Percentiles rank a stretch among this genome's conserved stretches.
phyloP scores from a whole-genome alignment of 2,888 invertebrate species.

The Parnassius orleans region DNA sequence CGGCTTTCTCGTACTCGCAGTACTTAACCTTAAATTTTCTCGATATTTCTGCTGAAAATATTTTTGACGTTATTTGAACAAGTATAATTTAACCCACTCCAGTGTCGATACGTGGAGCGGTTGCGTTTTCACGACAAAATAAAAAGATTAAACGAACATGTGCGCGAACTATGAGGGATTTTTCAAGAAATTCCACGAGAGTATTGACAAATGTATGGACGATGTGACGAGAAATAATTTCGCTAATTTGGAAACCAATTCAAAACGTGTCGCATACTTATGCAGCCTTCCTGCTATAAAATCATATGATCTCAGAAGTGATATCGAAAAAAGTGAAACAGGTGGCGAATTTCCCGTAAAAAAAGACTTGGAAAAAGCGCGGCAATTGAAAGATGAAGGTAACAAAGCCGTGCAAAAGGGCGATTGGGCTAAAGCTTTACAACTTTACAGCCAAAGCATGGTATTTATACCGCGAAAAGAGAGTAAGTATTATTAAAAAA shows the following conservation, averaged over 20 bases:
- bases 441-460: conserved; percentile 86
- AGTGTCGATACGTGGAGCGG: background rate
- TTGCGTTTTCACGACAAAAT: background rate
- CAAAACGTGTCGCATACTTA: conserved; percentile 83
- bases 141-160: conserved; percentile 46
- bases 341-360: conserved; percentile 62
- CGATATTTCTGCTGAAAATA: conserved; percentile 19
- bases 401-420: conserved; percentile 87
- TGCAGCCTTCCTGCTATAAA: conserved; percentile 75
- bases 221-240: conserved; percentile 84
- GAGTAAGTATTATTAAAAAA: conserved; percentile 73
- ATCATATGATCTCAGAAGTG: conserved; percentile 73
- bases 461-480: conserved; percentile 84
- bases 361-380: conserved; percentile 82
- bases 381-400: conserved; percentile 85
- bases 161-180: conserved; percentile 65
- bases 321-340: conserved; percentile 55
- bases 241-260: conserved; percentile 81
- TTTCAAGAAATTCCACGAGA: conserved; percentile 84
- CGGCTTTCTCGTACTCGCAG: conserved; percentile 49
- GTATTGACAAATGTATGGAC: conserved; percentile 76
- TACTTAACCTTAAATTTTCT: conserved; percentile 49
- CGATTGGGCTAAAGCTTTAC: conserved; percentile 85
- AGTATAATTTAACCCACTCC: conserved; percentile 7
- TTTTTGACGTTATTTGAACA: background rate